Conservation (phyloP, 2,113 vertebrate genomes). For the Otocyon megalotis region DNA sequence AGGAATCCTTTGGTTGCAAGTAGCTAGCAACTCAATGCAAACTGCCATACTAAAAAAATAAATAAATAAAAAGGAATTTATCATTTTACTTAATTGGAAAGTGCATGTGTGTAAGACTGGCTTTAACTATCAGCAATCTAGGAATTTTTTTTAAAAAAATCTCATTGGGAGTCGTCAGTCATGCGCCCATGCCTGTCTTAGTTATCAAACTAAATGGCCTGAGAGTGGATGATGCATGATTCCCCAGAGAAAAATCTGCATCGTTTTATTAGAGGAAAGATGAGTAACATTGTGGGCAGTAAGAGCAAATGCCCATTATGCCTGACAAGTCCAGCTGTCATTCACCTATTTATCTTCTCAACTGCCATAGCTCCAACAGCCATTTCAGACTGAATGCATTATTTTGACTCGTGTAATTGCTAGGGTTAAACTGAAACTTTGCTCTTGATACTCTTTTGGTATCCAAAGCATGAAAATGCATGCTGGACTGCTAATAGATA, state of each 20-base stretch:
- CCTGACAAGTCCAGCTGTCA: too few species aligned
- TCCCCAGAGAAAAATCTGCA: neutral
- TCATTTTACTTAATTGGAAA: neutral
- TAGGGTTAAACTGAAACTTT: neutral
- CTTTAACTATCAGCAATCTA: neutral
- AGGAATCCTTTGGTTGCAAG: neutral
- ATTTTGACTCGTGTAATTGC: neutral
- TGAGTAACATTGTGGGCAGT: neutral
- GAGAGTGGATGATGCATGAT: neutral
- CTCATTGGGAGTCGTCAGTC: neutral
- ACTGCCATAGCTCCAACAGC: neutral
- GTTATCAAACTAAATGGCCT: neutral
- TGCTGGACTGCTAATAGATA: neutral
- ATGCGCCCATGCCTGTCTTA: neutral
- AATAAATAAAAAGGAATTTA: neutral
- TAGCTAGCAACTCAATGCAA: neutral
- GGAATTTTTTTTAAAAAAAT: neutral
- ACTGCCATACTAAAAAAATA: neutral
- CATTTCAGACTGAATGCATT: neutral
- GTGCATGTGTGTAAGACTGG: neutral
- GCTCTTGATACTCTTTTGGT: neutral
- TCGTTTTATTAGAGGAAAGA: neutral
- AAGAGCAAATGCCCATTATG: neutral
- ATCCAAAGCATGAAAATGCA: conserved; percentile 15
- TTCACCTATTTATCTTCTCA: neutral